phyloP scores from a whole-genome alignment of 2,888 invertebrate genomes.

The Noctua comes region DNA sequence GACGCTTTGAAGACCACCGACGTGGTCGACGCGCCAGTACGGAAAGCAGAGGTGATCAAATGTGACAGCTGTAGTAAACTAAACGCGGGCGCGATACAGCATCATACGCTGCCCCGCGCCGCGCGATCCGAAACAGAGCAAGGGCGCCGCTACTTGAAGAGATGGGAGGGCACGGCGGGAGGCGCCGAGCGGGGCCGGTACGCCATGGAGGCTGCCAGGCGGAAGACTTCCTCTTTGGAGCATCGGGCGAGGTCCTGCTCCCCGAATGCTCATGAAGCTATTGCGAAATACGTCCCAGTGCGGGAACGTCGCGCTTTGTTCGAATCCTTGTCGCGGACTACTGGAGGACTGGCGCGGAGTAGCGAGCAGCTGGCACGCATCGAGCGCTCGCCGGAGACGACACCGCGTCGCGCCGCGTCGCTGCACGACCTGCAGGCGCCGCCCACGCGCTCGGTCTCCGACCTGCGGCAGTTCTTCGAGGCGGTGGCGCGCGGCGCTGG shows the following conservation, averaged over 20 bases:
- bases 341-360: slow-evolving; percentile 91
- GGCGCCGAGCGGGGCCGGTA: slow-evolving; percentile 84
- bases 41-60: slow-evolving; percentile 86
- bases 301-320: slow-evolving; percentile 93
- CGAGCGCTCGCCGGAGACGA: slow-evolving; percentile 74
- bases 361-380: slow-evolving; percentile 90
- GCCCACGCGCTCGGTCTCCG: slow-evolving; percentile 91
- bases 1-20: slow-evolving; percentile 87
- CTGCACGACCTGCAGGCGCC: slow-evolving; percentile 91
- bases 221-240: slow-evolving; percentile 85
- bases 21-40: slow-evolving; percentile 83
- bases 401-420: slow-evolving; percentile 91
- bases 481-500: slow-evolving; percentile 88
- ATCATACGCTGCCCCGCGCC: slow-evolving; percentile 87
- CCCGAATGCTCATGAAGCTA: slow-evolving; percentile 85
- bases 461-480: slow-evolving; percentile 93
- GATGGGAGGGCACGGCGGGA: slow-evolving; percentile 86
- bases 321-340: slow-evolving; percentile 92
- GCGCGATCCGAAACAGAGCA: slow-evolving; percentile 84
- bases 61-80: slow-evolving; percentile 88
- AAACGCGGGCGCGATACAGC: slow-evolving; percentile 77
- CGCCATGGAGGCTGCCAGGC: slow-evolving; percentile 84
- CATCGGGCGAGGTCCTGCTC: slow-evolving; percentile 87
- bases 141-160: slow-evolving; percentile 85
- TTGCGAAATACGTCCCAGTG: slow-evolving; percentile 93